Evolutionary conservation across 1,140 invertebrate genomes (phyloP).

Genomic region (Metaphire vulgaris): DNA sequence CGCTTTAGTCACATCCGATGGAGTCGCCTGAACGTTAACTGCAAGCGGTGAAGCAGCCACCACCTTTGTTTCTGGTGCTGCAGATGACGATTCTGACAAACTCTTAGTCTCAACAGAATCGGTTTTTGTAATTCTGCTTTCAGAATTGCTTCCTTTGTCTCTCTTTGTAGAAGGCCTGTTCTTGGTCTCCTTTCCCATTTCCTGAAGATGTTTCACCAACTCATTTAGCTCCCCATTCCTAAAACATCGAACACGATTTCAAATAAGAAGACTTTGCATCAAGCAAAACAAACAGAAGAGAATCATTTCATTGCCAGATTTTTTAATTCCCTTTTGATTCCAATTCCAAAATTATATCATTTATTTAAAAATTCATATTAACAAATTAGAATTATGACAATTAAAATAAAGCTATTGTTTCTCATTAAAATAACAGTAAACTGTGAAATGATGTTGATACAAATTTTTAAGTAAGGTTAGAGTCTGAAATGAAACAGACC

Average conservation of each 20-base stretch:
- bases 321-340: too few relatives aligned
- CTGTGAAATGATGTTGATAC: not conserved
- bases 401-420: too few relatives aligned
- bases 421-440: not conserved
- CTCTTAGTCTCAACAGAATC: not conserved
- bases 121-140: too few relatives aligned
- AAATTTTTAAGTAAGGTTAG: not conserved
- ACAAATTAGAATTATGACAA: too few relatives aligned
- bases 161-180: too few relatives aligned
- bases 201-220: not conserved
- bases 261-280: too few relatives aligned
- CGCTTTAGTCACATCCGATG: not conserved
- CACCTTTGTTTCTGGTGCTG: not conserved
- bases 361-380: not conserved
- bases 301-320: too few relatives aligned
- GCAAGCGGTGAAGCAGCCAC: not conserved
- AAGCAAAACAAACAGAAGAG: too few relatives aligned
- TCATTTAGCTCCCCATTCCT: too few relatives aligned
- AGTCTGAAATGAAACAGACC: not conserved
- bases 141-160: too few relatives aligned
- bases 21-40: not conserved
- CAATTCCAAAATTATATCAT: not conserved
- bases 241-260: too few relatives aligned
- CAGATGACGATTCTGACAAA: not conserved
- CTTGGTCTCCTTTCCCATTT: not conserved